phyloP scores from a whole-genome alignment of 2,888 invertebrate species.

The Dorcus hopei region DNA sequence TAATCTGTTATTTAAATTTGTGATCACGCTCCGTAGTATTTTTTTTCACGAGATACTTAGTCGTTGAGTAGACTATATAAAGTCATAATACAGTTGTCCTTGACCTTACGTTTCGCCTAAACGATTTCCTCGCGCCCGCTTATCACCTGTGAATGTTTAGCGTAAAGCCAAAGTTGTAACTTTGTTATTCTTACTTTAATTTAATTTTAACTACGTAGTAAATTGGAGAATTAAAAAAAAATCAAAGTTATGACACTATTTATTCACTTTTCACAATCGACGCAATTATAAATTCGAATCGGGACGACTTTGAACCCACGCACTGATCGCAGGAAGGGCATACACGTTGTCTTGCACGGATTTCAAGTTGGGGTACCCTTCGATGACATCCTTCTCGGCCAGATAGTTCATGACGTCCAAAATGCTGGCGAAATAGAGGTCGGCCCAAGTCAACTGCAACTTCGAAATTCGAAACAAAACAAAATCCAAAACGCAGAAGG shows the following conservation, averaged over 20 bases:
- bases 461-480: neutral
- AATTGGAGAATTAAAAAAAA: neutral
- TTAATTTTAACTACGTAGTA: too few species aligned
- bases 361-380: conserved; percentile 56
- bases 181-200: too few species aligned
- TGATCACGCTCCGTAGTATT: too few species aligned
- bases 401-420: conserved; percentile 58
- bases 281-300: conserved; percentile 6
- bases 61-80: too few species aligned
- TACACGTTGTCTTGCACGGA: conserved; percentile 54
- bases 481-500: neutral
- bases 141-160: too few species aligned
- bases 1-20: too few species aligned
- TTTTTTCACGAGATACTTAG: too few species aligned
- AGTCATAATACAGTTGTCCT: too few species aligned
- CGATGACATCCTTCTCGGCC: conserved; percentile 54
- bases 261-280: neutral
- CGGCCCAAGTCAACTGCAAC: conserved; percentile 60
- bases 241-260: neutral
- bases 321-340: conserved; percentile 56
- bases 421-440: conserved; percentile 57
- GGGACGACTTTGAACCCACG: conserved; percentile 62
- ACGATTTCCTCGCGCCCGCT: too few species aligned
- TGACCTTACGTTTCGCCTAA: too few species aligned
- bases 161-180: too few species aligned